Base-by-base conservation (phyloP, 53 echinoderm and acorn worm genomes). In the Mesocentrotus franciscanus region DNA sequence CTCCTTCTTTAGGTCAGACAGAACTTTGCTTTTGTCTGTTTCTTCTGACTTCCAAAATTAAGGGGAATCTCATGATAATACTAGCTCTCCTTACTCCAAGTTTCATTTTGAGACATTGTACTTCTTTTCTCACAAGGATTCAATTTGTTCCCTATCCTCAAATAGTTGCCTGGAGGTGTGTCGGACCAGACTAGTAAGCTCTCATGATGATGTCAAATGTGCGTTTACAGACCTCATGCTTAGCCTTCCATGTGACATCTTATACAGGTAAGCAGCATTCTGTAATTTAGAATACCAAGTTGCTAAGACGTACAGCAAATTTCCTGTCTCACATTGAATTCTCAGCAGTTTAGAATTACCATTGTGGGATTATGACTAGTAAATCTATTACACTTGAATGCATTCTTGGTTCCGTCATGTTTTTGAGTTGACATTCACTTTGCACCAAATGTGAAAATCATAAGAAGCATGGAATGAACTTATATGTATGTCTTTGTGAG, bases 181-280 rank as follows among this genome's bases (percentile, higher is more conserved):
- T 71, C 97, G 95, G 78, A 95, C 95, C 94, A 97, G 96, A 81
- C 85, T 98, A 61, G 94, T 96, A 10, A 97, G 95, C 93, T 95
- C 89, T 78, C 95, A 96, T 76, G 78, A 74, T 26, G 93, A 72
- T 13, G 96, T 98, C 92, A 90, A 33, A 89, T 87, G 91, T 16
- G 96, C 96, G 27, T 99, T 96, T 96, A 96, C 96, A 32, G 93
- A 96, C 55, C 96, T 99, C 26, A 92, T 99, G 29, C 95, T 96
- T 55, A 92, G 61, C 71, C 91, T 99, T 33, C 99, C 99, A 39
- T 95, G 95, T 95, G 98, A 99, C 94, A 93, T 99, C 61, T 95
- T 99, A 11, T 93, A 96, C 91, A 99, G 99, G 99, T 99, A 96
- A 60, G 75, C 68, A 83, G 34, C 17, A 68, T 62, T n/a, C 4